A percentile compares a stretch with the other conserved stretches of the same genome.
Evolutionary conservation across 2,888 invertebrate species (phyloP).

Genomic region (Iselma pallidipennis): DNA sequence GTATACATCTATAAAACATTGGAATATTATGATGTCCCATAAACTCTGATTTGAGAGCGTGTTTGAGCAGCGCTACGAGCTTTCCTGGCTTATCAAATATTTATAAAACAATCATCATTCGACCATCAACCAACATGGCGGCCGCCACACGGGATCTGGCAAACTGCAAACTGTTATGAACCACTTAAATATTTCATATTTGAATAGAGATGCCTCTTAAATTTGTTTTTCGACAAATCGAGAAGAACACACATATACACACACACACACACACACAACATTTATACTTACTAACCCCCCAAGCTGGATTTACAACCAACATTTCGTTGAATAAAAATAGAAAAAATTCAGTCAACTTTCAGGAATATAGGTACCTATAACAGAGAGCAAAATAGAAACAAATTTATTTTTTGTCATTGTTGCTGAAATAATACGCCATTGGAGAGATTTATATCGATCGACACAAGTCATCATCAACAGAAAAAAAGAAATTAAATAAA

Average conservation of each 20-base stretch:
- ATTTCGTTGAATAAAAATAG: background rate
- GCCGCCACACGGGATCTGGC: slow-evolving; percentile 50
- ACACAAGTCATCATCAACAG: slow-evolving; percentile 34
- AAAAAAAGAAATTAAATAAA: slow-evolving; percentile 43
- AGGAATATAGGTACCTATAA: too few relatives aligned
- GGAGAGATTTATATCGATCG: background rate
- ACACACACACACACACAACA: background rate
- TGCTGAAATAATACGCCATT: background rate
- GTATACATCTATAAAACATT: slow-evolving; percentile 57
- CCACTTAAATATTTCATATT: slow-evolving; percentile 57
- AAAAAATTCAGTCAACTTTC: too few relatives aligned
- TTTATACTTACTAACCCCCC: background rate
- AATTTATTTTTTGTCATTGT: background rate
- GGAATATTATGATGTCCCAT: slow-evolving; percentile 57
- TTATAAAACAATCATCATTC: slow-evolving; percentile 60
- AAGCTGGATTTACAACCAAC: slow-evolving; percentile 20
- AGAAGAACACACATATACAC: background rate
- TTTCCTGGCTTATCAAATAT: slow-evolving; percentile 52
- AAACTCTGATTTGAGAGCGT: slow-evolving; percentile 58
- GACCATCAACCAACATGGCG: slow-evolving; percentile 58
- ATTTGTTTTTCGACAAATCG: slow-evolving; percentile 50
- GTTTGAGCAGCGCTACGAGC: slow-evolving; percentile 43
- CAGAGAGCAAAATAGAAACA: background rate
- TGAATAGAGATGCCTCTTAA: slow-evolving; percentile 58
- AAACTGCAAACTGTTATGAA: slow-evolving; percentile 58